Evolutionary conservation across 2,888 invertebrate genomes (phyloP), one percentile per base, ranked within the genome.

Genomic region (Mylabris sibirica): DNA sequence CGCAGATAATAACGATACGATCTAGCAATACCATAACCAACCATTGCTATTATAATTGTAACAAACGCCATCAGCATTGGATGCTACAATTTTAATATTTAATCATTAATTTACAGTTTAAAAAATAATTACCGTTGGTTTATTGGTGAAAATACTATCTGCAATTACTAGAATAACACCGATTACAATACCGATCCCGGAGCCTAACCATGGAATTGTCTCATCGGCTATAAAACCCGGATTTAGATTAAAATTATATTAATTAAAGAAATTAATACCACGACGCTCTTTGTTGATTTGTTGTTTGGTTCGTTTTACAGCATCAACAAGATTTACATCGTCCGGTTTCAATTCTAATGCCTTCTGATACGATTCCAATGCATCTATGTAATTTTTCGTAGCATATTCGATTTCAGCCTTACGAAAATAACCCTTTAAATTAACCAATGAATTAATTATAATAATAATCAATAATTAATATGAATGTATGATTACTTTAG

Each of bases 161-260:
- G 90, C 87, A 73, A 93, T 87, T 64, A 92, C 91, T 73, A 93
- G 87, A 62, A 87, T 85, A 71, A 92, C 91, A 34, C 93, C 93
- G 69, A 91, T 78, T 70, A 92, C 88, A 66, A 93, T 88, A 9
- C 93, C 93, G 75, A 93, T 84, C 63, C 92, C 92, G 70, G 92
- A 90, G 72, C 92, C 91, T 53, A 93, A 85, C 93, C 92, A 93
- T 59, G 93, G 91, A 69, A 91, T 87, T 81, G 91, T 92, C 78
- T 90, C 89, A 81, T 91, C 90, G 72, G 88, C 92, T 91, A 83
- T 68, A 68, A 63, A n/a, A n/a, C n/a, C n/a, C n/a, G n/a, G n/a
- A n/a, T n/a, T n/a, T n/a, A n/a, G n/a, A n/a, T n/a, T n/a, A n/a
- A n/a, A n/a, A n/a, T n/a, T n/a, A n/a, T n/a, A n/a, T n/a, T n/a